Percentiles rank a stretch among this genome's conserved stretches.
Conservation (phyloP, 2,113 vertebrate species). For the Cinclus mexicanus region DNA sequence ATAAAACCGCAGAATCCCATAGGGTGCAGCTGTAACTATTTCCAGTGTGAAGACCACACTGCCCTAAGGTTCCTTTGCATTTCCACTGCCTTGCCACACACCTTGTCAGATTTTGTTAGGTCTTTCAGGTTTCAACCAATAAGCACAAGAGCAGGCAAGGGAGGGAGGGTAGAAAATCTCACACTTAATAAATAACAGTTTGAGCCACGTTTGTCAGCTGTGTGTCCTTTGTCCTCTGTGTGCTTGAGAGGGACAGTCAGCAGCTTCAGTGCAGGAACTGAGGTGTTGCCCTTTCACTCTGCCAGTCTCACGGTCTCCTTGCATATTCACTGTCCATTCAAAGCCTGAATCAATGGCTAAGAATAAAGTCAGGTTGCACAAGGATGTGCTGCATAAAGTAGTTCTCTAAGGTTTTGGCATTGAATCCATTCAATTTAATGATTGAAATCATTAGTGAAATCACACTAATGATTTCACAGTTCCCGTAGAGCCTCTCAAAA, state of each 20-base stretch:
- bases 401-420: not conserved
- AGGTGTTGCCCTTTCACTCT: not conserved
- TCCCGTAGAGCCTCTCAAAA: not conserved
- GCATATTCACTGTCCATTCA: not conserved
- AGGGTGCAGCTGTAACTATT: not conserved
- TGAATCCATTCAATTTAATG: no score
- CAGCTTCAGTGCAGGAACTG: not conserved
- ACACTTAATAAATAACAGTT: not conserved
- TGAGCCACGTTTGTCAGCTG: not conserved
- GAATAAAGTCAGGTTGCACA: not conserved
- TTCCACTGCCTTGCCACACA: not conserved
- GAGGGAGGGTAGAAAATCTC: not conserved
- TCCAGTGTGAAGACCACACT: fast-evolving
- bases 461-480: not conserved
- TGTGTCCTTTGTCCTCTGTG: not conserved
- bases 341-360: not conserved
- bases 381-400: not conserved
- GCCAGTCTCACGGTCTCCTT: fast-evolving
- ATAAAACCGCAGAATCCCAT: not conserved
- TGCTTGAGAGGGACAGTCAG: not conserved
- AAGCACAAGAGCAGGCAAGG: not conserved
- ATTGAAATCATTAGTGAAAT: no score
- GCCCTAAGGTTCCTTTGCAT: not conserved
- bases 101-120: not conserved
- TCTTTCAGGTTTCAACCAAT: not conserved